Evolutionary conservation across 2,888 invertebrate species (phyloP), one percentile per base, ranked within the genome.

Genomic region (Mechanitis messenoides): DNA sequence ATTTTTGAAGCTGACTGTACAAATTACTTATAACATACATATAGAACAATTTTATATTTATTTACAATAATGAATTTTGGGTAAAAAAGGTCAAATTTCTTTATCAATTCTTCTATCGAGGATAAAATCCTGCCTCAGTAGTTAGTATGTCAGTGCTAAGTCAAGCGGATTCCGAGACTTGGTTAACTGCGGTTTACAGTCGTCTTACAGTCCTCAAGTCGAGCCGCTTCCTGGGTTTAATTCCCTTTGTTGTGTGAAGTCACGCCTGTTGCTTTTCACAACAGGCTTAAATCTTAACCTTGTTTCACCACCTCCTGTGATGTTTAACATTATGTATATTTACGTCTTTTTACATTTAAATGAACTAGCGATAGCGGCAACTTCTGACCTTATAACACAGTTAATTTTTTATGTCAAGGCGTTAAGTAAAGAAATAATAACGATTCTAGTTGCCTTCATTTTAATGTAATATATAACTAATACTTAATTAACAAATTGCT

Each of bases 241-340:
- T 53, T 66, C 61, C 63, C 66, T 63, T 66, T 66, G 63, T 61
- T 62, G 56, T 54, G 57, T 54, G 45, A 59, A 56, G 59, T 58
- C 60, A 60, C 11, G 55, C 60, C 62, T 62, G 64, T 64, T 62
- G 62, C 64, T 62, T 62, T 64, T 20, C 35, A 50, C n/a, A 45
- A 38, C 55, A 53, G 56, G 62, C 58, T 60, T 54, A 62, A 55
- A 33, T 60, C 45, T 47, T 58, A 58, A 47, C 56, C 46, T 58
- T 47, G 28, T 59, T 59, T 7, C 28, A 42, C 28, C 56, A 42
- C 9, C 35, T 56, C n/a, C 46, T 35, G 7, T n/a, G 12, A 28
- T n/a, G 20, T 45, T 45, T 28, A 53, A 11, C 6, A 5, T 42
- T 33, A 56, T 31, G 12, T 50, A 33, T 12, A 31, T 28, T 50